Evolutionary conservation across 2,113 vertebrate species (phyloP).

Genomic region (Empidonax traillii): DNA sequence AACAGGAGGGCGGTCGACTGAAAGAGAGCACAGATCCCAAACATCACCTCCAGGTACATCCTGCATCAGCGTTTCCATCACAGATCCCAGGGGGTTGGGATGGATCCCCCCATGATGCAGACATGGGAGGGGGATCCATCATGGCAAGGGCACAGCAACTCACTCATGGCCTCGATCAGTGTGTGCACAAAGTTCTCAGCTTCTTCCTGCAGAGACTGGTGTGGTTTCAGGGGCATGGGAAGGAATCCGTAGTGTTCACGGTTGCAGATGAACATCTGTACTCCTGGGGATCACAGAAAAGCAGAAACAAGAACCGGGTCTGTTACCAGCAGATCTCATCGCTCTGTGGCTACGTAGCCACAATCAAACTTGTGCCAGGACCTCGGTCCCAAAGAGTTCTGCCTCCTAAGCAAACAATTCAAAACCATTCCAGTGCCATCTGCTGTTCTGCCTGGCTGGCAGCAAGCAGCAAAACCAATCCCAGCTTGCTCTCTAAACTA

Average conservation of each 20-base stretch:
- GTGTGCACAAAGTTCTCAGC: slow-evolving; percentile 88
- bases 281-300: slow-evolving; percentile 53
- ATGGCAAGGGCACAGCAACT: slow-evolving; percentile 61
- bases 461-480: not conserved
- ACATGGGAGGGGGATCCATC: too few relatives aligned
- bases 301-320: not conserved
- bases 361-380: not conserved
- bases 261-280: slow-evolving; percentile 96
- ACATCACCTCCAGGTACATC: not conserved
- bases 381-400: not conserved
- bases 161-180: slow-evolving; percentile 92
- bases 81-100: not conserved
- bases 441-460: not conserved
- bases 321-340: not conserved
- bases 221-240: slow-evolving; percentile 89
- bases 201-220: slow-evolving; percentile 89
- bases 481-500: not conserved
- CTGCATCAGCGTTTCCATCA: not conserved
- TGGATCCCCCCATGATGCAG: not conserved
- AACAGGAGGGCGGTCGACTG: slow-evolving; percentile 88
- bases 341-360: not conserved
- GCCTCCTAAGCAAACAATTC: not conserved
- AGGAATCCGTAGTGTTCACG: slow-evolving; percentile 93
- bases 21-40: slow-evolving; percentile 54
- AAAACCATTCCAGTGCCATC: not conserved